These are phyloP conservation scores for Diabrotica undecimpunctata DNA, from an alignment of 1,140 invertebrate species.

Conservation along the genomic window DNA sequence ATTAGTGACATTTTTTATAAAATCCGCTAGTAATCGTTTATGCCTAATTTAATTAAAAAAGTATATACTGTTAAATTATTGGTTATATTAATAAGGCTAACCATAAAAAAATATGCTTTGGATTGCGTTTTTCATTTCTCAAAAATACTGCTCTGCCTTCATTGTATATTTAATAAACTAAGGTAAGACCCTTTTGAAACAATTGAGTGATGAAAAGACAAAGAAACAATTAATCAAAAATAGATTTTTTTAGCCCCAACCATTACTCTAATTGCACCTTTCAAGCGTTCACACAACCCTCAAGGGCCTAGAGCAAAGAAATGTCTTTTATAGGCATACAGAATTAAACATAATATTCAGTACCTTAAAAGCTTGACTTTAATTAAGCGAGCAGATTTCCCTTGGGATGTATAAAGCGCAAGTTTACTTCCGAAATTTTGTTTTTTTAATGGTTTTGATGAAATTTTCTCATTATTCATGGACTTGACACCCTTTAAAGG, in stretches of 20 bases:
- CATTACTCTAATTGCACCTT: not conserved
- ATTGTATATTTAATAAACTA: no score
- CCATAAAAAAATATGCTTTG: no score
- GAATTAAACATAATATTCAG: conserved; percentile 1
- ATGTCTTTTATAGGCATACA: not conserved
- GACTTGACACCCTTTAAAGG: not conserved
- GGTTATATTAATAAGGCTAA: no score
- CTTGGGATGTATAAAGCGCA: not conserved
- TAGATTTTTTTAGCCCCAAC: not conserved
- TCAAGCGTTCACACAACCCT: not conserved
- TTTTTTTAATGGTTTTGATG: conserved; percentile 1
- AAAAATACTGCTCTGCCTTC: no score
- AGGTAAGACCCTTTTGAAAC: not conserved
- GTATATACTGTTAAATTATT: no score
- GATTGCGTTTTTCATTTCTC: no score
- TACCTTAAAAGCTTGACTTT: conserved; percentile 2
- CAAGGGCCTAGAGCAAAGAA: not conserved
- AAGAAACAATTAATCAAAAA: conserved; percentile 3
- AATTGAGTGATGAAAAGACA: not conserved
- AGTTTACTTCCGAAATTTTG: not conserved
- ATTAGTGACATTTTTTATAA: no score
- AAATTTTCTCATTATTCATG: not conserved
- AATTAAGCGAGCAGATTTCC: conserved; percentile 1
- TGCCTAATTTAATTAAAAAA: no score
- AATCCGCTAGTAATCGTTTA: no score